Conservation (phyloP, 2,888 invertebrate genomes). For the Alentia gelatinosa region DNA sequence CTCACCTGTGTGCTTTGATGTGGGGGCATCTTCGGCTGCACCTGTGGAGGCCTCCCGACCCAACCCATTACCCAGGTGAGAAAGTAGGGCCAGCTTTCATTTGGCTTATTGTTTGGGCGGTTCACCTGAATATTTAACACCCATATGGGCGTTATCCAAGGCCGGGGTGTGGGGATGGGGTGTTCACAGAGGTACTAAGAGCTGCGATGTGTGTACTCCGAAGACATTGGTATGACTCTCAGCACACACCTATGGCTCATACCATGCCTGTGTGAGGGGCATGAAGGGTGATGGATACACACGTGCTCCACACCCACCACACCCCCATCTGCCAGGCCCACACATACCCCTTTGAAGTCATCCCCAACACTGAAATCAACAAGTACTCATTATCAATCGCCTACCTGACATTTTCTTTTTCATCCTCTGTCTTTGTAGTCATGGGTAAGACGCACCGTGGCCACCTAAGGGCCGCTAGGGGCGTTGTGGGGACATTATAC, state of each 20-base stretch:
- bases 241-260: too few species aligned
- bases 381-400: conserved; percentile 1
- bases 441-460: not conserved
- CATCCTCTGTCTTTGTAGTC: not conserved
- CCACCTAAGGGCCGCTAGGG: not conserved
- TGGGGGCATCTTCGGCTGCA: not conserved
- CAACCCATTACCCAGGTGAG: not conserved
- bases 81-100: not conserved
- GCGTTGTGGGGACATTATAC: not conserved
- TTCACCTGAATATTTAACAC: conserved; percentile 4
- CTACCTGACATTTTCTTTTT: not conserved
- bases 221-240: too few species aligned
- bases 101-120: not conserved
- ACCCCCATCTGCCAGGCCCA: not conserved
- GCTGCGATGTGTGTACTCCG: not conserved
- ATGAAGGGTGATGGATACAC: not conserved
- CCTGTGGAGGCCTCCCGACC: not conserved
- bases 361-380: not conserved
- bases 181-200: not conserved
- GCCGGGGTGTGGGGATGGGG: not conserved
- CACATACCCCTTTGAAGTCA: not conserved
- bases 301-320: not conserved
- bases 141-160: not conserved
- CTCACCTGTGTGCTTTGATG: not conserved
- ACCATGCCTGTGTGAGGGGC: too few species aligned